These are phyloP conservation scores for Cremastinae sp. DNA, from an alignment of 2,888 invertebrate species.

Conservation along the genomic window DNA sequence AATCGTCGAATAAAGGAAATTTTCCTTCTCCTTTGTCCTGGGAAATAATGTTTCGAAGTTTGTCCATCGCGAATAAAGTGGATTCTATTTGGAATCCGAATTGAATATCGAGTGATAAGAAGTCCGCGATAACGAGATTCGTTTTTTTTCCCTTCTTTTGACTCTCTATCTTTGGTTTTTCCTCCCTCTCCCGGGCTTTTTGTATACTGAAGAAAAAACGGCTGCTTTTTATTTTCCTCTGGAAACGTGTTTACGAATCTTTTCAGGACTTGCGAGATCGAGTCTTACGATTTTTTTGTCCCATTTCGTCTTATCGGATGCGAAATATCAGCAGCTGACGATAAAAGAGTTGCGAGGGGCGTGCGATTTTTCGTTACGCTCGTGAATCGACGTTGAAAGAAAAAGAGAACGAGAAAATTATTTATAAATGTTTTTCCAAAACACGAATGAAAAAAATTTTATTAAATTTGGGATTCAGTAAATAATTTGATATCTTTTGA, in stretches of 20 bases:
- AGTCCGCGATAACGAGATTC: not conserved
- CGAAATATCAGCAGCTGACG: not conserved
- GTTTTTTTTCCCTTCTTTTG: not conserved
- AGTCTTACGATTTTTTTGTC: not conserved
- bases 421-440: no score
- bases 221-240: conserved; percentile 2
- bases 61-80: no score
- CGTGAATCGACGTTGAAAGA: not conserved
- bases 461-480: no score
- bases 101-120: conserved; percentile 9
- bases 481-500: no score
- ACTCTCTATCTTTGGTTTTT: not conserved
- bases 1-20: no score
- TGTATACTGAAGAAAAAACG: not conserved
- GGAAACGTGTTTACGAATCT: not conserved
- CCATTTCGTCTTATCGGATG: conserved; percentile 16
- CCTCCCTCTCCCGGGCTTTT: not conserved
- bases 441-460: no score
- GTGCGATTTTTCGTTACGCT: not conserved
- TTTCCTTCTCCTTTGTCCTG: not conserved
- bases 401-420: not conserved
- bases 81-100: no score
- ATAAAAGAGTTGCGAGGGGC: conserved; percentile 3
- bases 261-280: conserved; percentile 4
- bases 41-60: not conserved